These are phyloP conservation scores for Brotula barbata DNA, from an alignment of 2,797 vertebrate genomes.

Conservation along the genomic window DNA sequence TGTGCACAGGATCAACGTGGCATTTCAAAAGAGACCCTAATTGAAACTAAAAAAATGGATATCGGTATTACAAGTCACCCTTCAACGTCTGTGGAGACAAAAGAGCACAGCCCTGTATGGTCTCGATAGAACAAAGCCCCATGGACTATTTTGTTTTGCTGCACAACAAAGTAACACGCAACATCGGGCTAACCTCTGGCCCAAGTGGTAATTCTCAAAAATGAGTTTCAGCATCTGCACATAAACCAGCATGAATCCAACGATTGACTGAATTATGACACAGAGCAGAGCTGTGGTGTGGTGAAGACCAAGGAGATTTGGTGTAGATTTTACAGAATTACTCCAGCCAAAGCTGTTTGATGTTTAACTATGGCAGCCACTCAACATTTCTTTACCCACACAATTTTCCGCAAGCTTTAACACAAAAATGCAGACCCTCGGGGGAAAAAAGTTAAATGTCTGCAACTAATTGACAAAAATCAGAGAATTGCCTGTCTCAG, in stretches of 20 bases:
- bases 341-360: slow-evolving; percentile 42
- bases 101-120: neutral
- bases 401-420: slow-evolving; percentile 56
- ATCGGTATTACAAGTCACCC: no score
- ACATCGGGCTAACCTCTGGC: slow-evolving; percentile 54
- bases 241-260: slow-evolving; percentile 2
- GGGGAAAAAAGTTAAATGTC: slow-evolving; percentile 28
- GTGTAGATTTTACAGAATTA: slow-evolving; percentile 41
- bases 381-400: slow-evolving; percentile 49
- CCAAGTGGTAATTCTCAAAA: slow-evolving; percentile 55
- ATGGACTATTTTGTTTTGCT: slow-evolving; percentile 53
- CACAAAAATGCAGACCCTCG: slow-evolving; percentile 63
- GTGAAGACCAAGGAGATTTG: slow-evolving; percentile 45
- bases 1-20: no score
- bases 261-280: slow-evolving; percentile 55
- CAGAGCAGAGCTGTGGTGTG: slow-evolving; percentile 32
- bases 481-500: slow-evolving; percentile 59
- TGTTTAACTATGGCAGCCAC: slow-evolving; percentile 47
- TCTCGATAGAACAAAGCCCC: slow-evolving; percentile 34
- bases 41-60: no score
- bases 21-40: no score
- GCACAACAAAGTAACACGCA: slow-evolving; percentile 45
- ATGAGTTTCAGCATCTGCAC: slow-evolving; percentile 59
- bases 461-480: slow-evolving; percentile 70
- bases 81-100: no score